A percentile compares a stretch with the other conserved stretches of the same genome.
Evolutionary conservation across 2,797 vertebrate genomes (phyloP).

Genomic region (Hafferia zeledoni): DNA sequence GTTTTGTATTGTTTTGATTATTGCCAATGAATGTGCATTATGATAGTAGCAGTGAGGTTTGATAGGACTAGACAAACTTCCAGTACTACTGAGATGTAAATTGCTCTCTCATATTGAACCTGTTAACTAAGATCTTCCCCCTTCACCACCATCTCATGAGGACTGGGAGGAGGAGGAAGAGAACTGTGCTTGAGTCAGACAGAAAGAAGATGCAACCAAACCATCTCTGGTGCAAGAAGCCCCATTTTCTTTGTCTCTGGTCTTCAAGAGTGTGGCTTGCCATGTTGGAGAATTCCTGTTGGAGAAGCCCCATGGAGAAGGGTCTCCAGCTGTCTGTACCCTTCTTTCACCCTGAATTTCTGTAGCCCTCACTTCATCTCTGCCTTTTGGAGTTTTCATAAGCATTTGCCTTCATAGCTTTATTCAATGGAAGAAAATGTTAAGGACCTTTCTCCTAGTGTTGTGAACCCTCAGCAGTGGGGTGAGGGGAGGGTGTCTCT

Average conservation of each 20-base stretch:
- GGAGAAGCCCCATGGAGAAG: background rate
- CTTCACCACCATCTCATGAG: accelerated
- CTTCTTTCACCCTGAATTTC: background rate
- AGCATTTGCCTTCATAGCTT: background rate
- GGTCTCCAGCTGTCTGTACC: background rate
- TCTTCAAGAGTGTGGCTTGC: background rate
- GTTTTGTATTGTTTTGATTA: background rate
- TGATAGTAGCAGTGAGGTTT: background rate
- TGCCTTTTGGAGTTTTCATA: background rate
- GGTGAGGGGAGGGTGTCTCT: accelerated
- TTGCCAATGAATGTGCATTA: background rate
- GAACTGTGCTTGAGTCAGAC: accelerated
- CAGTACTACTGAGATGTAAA: background rate
- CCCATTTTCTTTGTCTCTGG: background rate
- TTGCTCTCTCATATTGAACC: background rate
- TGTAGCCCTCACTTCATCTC: background rate
- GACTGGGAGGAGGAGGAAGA: background rate
- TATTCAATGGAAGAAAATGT: background rate
- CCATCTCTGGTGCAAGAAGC: background rate
- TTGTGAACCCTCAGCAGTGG: background rate
- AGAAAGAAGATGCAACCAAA: background rate
- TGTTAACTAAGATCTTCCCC: background rate
- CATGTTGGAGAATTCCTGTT: background rate
- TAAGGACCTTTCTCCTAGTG: background rate
- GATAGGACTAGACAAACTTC: background rate